These are phyloP conservation scores for Percopsis transmontana DNA, from an alignment of 2,113 vertebrate genomes.

Conservation along the genomic window DNA sequence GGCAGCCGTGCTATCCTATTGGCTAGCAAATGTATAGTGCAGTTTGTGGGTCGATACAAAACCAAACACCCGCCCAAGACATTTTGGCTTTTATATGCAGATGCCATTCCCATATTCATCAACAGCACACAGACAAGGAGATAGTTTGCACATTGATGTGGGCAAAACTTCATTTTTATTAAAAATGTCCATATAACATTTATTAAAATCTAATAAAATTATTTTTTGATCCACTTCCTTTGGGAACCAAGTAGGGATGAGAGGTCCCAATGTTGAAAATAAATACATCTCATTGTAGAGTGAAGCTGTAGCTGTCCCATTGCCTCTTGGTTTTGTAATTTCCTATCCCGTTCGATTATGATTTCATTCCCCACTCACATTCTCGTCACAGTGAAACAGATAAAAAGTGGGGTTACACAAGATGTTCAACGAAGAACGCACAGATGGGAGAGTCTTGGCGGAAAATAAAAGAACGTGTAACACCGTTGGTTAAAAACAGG, in stretches of 20 bases:
- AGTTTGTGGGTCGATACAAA: too few relatives aligned
- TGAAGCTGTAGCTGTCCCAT: conserved; percentile 47
- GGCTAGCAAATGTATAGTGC: neutral
- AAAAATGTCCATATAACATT: conserved; percentile 83
- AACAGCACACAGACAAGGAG: neutral
- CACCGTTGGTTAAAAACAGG: conserved; percentile 12
- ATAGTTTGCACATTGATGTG: conserved; percentile 30
- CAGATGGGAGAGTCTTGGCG: conserved; percentile 47
- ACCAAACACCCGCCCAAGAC: too few relatives aligned
- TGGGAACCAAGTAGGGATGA: conserved; percentile 59
- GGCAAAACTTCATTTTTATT: conserved; percentile 81
- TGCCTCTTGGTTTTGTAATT: conserved; percentile 67
- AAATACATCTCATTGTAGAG: conserved; percentile 74
- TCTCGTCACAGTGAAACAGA: conserved; percentile 64
- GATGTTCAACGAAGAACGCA: conserved; percentile 59
- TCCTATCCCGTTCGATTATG: conserved; percentile 8
- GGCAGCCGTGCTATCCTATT: conserved; percentile 22
- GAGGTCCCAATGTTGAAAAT: conserved; percentile 74
- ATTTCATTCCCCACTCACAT: conserved; percentile 24
- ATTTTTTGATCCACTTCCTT: conserved; percentile 72
- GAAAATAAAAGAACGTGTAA: conserved; percentile 32
- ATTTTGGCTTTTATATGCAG: too few relatives aligned
- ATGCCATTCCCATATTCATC: too few relatives aligned
- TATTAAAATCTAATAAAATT: conserved; percentile 85
- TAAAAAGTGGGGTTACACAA: conserved; percentile 53